Evolutionary conservation across 1,140 invertebrate genomes (phyloP).

Genomic region (Drosophila leontia): DNA sequence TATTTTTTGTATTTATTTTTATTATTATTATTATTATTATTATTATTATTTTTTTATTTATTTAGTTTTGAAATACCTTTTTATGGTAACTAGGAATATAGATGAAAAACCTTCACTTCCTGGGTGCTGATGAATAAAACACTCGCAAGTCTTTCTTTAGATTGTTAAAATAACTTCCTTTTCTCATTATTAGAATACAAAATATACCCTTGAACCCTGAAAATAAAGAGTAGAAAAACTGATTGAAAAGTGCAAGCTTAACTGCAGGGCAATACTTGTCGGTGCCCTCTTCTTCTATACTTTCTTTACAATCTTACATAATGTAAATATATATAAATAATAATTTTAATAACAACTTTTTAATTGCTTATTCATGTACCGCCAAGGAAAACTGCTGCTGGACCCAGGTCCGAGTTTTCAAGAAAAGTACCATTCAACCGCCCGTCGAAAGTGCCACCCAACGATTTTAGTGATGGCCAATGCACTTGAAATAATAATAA

Average conservation of each 20-base stretch:
- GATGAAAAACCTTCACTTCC: no score
- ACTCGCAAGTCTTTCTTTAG: not conserved
- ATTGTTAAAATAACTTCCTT: not conserved
- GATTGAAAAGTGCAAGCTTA: constrained; percentile 44
- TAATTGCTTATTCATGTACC: constrained; percentile 83
- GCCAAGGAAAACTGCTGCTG: constrained; percentile 38
- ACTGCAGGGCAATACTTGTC: constrained; percentile 27
- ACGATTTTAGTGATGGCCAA: constrained; percentile 2
- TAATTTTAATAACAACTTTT: constrained; percentile 83
- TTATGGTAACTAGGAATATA: not conserved
- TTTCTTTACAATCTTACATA: constrained; percentile 74
- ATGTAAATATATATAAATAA: constrained; percentile 12
- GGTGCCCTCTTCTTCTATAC: constrained; percentile 35
- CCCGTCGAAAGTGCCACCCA: constrained; percentile 7
- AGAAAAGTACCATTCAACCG: constrained; percentile 21
- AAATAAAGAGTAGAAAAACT: not conserved
- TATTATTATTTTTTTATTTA: no score
- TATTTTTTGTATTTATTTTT: no score
- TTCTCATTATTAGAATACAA: not conserved
- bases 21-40: no score
- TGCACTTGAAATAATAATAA: constrained; percentile 2
- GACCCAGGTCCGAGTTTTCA: constrained; percentile 26
- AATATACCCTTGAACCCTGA: constrained; percentile 5
- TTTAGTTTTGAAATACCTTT: not conserved
- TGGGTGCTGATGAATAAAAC: not conserved